Conservation (phyloP, 1,140 invertebrate species). For the Mycetomoellerius zeteki region DNA sequence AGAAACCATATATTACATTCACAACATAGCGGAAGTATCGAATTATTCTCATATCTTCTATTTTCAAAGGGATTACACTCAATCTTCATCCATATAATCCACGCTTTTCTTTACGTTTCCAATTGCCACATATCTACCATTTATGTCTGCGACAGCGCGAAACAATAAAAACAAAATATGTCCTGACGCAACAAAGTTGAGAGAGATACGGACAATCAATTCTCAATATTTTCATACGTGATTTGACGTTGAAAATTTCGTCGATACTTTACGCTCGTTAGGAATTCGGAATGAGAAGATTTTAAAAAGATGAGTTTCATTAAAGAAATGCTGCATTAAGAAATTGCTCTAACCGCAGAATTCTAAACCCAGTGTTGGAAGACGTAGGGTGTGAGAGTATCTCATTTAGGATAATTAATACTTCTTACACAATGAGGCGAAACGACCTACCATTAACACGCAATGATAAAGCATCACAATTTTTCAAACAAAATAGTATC, state of each 20-base stretch:
- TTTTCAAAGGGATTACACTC: slow-evolving; percentile 22
- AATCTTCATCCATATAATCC: slow-evolving; percentile 18
- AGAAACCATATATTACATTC: background rate
- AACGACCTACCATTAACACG: slow-evolving; percentile 46
- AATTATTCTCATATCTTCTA: slow-evolving; percentile 18
- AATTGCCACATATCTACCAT: background rate
- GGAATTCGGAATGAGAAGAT: slow-evolving; percentile 21
- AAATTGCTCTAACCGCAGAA: slow-evolving; percentile 56
- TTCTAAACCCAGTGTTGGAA: slow-evolving; percentile 27
- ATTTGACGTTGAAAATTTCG: slow-evolving; percentile 13
- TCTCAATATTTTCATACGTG: slow-evolving; percentile 8
- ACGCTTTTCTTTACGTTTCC: slow-evolving; percentile 11
- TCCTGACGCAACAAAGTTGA: background rate
- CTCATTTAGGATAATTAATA: slow-evolving; percentile 65
- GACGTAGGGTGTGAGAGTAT: slow-evolving; percentile 11
- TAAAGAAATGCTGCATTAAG: slow-evolving; percentile 62
- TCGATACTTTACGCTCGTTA: background rate
- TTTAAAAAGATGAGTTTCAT: slow-evolving; percentile 58
- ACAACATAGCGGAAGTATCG: background rate
- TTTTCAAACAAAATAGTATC: slow-evolving; percentile 21
- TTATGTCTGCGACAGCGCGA: background rate
- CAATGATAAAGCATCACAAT: slow-evolving; percentile 48
- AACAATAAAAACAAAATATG: slow-evolving; percentile 20
- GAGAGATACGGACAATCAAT: background rate
- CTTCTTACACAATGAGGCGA: slow-evolving; percentile 40